Evolutionary conservation across 2,888 invertebrate genomes (phyloP).

Genomic region (Leucophora obtusa): DNA sequence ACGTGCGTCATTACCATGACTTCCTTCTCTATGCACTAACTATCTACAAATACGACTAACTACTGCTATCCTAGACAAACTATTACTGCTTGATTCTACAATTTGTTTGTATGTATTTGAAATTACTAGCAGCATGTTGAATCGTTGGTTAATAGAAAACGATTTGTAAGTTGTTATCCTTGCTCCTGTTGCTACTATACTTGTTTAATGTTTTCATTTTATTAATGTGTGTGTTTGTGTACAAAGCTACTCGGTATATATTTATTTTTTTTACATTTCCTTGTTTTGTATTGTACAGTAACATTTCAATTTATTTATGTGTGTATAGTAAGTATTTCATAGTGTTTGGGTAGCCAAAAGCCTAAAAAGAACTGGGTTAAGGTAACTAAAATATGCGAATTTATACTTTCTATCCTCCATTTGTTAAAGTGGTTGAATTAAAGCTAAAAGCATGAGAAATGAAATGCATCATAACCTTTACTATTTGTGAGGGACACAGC

Average conservation of each 20-base stretch:
- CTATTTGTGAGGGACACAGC: neutral
- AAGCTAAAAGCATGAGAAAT: neutral
- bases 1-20: conserved; percentile 33
- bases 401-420: conserved; percentile 4
- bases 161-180: conserved; percentile 25
- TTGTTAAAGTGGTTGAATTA: conserved; percentile 1
- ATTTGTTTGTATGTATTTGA: neutral
- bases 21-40: neutral
- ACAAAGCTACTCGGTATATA: neutral
- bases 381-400: conserved; percentile 29
- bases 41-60: neutral
- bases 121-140: conserved; percentile 18
- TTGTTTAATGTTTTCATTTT: conserved; percentile 19
- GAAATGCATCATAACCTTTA: neutral
- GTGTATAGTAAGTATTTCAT: conserved; percentile 12
- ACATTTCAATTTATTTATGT: conserved; percentile 47
- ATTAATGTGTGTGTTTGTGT: neutral
- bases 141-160: conserved; percentile 23
- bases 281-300: conserved; percentile 24
- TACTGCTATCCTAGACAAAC: conserved; percentile 1
- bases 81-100: neutral
- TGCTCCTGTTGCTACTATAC: conserved; percentile 42
- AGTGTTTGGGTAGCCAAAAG: conserved; percentile 33
- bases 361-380: conserved; percentile 53
- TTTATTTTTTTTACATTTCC: neutral